Percentiles rank a stretch among this genome's conserved stretches.
Evolutionary conservation across 2,888 invertebrate genomes (phyloP).

Genomic region (Pristionchus japonicus): DNA sequence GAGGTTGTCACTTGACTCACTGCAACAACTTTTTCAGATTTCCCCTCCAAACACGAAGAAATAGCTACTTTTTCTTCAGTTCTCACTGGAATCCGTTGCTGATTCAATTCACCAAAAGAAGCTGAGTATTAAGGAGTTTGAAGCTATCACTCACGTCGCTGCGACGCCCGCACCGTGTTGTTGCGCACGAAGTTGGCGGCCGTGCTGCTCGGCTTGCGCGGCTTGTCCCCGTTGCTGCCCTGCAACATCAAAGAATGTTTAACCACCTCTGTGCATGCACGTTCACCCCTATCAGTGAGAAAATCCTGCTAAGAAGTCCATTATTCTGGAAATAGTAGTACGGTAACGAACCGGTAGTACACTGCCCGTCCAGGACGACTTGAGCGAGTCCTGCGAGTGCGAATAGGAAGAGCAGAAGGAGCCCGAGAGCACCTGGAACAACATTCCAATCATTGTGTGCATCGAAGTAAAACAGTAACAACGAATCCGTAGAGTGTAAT

Average conservation of each 20-base stretch:
- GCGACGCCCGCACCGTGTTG: neutral
- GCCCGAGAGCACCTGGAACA: slow-evolving; percentile 24
- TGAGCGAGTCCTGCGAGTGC: slow-evolving; percentile 22
- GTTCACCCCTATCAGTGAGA: too few species aligned
- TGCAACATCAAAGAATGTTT: neutral
- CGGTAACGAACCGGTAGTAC: neutral
- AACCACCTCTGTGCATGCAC: neutral
- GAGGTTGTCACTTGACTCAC: slow-evolving; percentile 30
- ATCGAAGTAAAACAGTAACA: too few species aligned
- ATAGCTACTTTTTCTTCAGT: too few species aligned
- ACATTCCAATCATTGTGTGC: too few species aligned
- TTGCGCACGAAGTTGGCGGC: slow-evolving; percentile 11
- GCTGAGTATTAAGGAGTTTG: too few species aligned
- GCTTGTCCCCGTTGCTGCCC: neutral
- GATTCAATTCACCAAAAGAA: too few species aligned
- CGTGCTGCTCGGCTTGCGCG: neutral
- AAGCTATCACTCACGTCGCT: neutral
- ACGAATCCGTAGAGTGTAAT: neutral
- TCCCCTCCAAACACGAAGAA: too few species aligned
- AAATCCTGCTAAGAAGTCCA: too few species aligned
- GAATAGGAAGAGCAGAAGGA: slow-evolving; percentile 26
- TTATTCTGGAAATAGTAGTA: too few species aligned
- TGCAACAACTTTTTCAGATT: neutral
- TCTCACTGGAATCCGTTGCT: too few species aligned
- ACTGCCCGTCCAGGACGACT: slow-evolving; percentile 11